These are phyloP conservation scores for Scortum barcoo DNA, from an alignment of 2,113 vertebrate genomes.

Conservation along the genomic window DNA sequence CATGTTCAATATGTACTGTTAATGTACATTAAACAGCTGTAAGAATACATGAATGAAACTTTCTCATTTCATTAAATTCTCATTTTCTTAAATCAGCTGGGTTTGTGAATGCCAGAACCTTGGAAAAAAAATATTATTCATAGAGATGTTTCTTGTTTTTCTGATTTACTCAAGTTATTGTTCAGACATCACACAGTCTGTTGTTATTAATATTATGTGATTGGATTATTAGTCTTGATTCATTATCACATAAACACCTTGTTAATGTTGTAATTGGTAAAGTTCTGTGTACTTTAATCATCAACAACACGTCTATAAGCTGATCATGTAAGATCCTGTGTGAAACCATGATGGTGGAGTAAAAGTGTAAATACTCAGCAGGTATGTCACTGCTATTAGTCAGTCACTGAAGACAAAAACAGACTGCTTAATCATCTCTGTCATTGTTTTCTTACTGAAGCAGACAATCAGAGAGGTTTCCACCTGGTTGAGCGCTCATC, in stretches of 20 bases:
- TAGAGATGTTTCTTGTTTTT: not conserved
- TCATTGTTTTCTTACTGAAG: constrained; percentile 17
- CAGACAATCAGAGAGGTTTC: constrained; percentile 15
- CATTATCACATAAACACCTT: not conserved
- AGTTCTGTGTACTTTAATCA: not conserved
- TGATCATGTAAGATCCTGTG: not conserved
- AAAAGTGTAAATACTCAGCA: not conserved
- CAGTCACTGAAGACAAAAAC: not conserved
- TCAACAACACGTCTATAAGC: not conserved
- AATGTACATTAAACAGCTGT: not conserved
- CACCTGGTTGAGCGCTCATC: constrained; percentile 11
- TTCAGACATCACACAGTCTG: not conserved
- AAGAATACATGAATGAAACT: not conserved
- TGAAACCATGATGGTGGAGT: not conserved
- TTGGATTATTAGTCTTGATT: not conserved
- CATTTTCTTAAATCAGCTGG: too few relatives aligned
- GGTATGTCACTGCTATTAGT: not conserved
- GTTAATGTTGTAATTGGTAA: not conserved
- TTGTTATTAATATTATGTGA: not conserved
- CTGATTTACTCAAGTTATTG: not conserved
- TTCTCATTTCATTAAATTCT: not conserved
- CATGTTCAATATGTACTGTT: not conserved
- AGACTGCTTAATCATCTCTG: constrained; percentile 13
- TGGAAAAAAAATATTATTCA: too few relatives aligned
- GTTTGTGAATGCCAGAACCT: not conserved